These are phyloP conservation scores for Vombatus ursinus DNA, from an alignment of 2,113 vertebrate species.

Conservation along the genomic window DNA sequence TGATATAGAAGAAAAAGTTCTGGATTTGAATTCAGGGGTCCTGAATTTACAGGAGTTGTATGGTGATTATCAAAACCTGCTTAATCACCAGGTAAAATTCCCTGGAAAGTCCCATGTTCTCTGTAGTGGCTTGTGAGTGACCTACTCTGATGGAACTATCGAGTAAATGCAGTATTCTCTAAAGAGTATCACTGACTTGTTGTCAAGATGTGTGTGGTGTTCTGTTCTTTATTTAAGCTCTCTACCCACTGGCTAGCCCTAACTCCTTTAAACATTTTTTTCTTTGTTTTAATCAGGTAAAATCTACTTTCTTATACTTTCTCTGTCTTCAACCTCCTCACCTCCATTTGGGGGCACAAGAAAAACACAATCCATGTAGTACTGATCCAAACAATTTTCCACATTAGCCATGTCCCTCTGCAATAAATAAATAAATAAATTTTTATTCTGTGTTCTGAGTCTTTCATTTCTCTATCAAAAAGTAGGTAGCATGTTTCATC, in stretches of 20 bases:
- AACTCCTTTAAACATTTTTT: neutral
- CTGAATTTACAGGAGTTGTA: neutral
- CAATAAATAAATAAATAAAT: too few relatives aligned
- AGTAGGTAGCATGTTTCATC: too few relatives aligned
- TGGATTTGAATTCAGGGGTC: neutral
- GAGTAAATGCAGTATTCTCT: neutral
- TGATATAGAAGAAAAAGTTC: neutral
- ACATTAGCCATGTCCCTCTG: too few relatives aligned
- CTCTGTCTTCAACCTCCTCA: too few relatives aligned
- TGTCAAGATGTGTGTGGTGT: neutral
- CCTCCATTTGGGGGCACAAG: too few relatives aligned
- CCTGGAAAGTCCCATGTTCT: neutral
- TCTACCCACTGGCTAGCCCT: neutral
- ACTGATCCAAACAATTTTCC: too few relatives aligned
- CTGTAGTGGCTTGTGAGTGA: neutral
- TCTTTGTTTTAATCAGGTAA: neutral
- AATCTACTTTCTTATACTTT: neutral
- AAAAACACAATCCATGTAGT: too few relatives aligned
- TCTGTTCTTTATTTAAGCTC: neutral
- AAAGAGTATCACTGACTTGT: neutral
- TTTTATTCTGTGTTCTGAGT: too few relatives aligned
- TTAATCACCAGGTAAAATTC: neutral
- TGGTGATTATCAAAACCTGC: neutral
- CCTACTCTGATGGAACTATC: neutral
- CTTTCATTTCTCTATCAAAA: too few relatives aligned